Evolutionary conservation across 2,888 invertebrate genomes (phyloP), one percentile per base, ranked within the genome.

Genomic region (Parapristionchus giblindavisi): DNA sequence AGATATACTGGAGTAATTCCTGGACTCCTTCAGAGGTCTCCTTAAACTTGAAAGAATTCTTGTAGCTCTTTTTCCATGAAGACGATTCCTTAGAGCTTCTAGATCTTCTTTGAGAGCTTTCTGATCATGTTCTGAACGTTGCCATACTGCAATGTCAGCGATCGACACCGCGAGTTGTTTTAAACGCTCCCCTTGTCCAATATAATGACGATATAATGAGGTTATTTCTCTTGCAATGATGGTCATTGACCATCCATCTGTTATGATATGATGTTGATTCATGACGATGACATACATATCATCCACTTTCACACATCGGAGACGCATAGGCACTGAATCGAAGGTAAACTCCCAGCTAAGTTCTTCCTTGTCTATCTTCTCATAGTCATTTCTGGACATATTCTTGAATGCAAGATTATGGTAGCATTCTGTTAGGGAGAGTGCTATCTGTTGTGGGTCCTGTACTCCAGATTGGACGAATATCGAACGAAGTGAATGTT

Each of bases 231-330:
- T 75, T 1, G 86, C 85, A 21, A 86, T 78, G 27, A 86, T 79
- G 32, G 84, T 84, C 81, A 86, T 85, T 29, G 86, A 86, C 85
- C 85, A 86, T 27, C 86, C 86, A 63, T 86, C 86, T 2, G 86
- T 86, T 40, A 86, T 65, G 61, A 86, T 86, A 65, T 86, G 86
- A 52, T 85, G 84, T 75, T 84, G 83, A 58, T 79, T 79, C 79
- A 86, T 77, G 27, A 85, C 21, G 17, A 82, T 17, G 6, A 21
- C 51, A 56, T n/a, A 40, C 8, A 17, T 5, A n/a, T 51, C 40
- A 4, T 27, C 54, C 24, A 43, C 11, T 24, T 65, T 65, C 17
- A n/a, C 14, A 3, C 43, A 3, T 17, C 29, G 34, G 21, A 80
- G 71, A 11, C 78, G 43, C 11, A 80, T 43, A 8, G 80, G 60